These are phyloP conservation scores for Amphipoea oculea DNA, from an alignment of 2,888 invertebrate genomes.

Conservation along the genomic window DNA sequence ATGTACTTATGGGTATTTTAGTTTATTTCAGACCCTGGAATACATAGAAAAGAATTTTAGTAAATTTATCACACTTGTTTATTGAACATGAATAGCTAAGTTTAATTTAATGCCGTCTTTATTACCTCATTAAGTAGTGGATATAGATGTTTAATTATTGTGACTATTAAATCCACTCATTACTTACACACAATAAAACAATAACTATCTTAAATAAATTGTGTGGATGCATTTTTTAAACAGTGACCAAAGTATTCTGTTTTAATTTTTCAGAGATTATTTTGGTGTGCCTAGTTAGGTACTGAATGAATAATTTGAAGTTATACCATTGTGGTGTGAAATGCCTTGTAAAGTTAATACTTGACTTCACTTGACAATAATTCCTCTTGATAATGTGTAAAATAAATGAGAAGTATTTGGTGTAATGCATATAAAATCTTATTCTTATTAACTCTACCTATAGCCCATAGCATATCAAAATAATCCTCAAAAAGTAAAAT, in stretches of 20 bases:
- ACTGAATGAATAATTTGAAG: background rate
- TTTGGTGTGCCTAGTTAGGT: background rate
- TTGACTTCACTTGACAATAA: background rate
- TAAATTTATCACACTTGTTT: background rate
- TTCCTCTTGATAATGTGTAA: background rate
- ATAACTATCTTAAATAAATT: background rate
- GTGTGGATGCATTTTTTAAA: background rate
- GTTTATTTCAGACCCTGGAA: background rate
- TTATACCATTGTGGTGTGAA: background rate
- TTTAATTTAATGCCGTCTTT: background rate
- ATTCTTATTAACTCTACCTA: background rate
- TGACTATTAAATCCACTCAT: background rate
- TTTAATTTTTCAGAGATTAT: background rate
- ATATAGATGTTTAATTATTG: background rate
- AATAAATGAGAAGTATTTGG: background rate
- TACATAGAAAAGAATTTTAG: conserved; percentile 1
- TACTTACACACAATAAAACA: background rate
- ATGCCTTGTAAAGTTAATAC: background rate
- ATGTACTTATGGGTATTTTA: background rate
- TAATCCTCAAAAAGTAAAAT: background rate
- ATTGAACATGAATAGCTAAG: background rate
- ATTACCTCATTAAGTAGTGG: background rate
- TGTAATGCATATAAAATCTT: background rate
- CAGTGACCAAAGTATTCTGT: background rate
- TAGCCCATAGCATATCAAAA: background rate